phyloP scores from a whole-genome alignment of 2,113 vertebrate species.

The Cheilinus undulatus region DNA sequence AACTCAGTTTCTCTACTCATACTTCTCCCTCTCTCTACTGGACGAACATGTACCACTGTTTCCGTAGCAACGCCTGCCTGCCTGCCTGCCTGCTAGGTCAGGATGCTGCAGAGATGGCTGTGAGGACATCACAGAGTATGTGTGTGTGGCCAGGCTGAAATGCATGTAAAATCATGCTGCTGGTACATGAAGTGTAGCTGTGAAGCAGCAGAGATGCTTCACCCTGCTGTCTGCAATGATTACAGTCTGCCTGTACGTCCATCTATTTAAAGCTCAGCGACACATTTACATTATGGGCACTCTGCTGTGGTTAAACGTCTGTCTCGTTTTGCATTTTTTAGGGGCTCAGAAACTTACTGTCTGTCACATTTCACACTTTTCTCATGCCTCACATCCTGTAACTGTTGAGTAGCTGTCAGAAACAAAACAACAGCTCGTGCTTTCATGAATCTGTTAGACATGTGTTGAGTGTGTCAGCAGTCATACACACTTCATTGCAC shows the following conservation, averaged over 20 bases:
- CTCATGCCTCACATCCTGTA: background rate
- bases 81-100: slow-evolving; percentile 72
- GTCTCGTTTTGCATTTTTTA: background rate
- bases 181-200: slow-evolving; percentile 7
- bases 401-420: slow-evolving; percentile 1
- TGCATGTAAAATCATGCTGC: slow-evolving; percentile 7
- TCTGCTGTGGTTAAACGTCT: background rate
- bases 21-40: slow-evolving; percentile 43
- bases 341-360: background rate
- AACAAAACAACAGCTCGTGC: background rate
- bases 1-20: slow-evolving; percentile 51
- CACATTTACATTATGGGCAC: background rate
- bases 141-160: slow-evolving; percentile 5
- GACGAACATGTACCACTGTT: slow-evolving; percentile 73
- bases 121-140: slow-evolving; percentile 51
- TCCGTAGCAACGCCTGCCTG: slow-evolving; percentile 79
- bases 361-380: background rate
- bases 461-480: background rate
- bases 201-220: slow-evolving; percentile 10
- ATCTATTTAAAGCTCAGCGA: background rate
- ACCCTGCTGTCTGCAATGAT: background rate
- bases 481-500: background rate
- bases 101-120: slow-evolving; percentile 75
- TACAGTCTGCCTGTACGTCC: background rate
- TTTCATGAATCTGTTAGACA: background rate